Evolutionary conservation across 2,797 vertebrate genomes (phyloP), one percentile per base, ranked within the genome.

Genomic region (Poecilia gillii): DNA sequence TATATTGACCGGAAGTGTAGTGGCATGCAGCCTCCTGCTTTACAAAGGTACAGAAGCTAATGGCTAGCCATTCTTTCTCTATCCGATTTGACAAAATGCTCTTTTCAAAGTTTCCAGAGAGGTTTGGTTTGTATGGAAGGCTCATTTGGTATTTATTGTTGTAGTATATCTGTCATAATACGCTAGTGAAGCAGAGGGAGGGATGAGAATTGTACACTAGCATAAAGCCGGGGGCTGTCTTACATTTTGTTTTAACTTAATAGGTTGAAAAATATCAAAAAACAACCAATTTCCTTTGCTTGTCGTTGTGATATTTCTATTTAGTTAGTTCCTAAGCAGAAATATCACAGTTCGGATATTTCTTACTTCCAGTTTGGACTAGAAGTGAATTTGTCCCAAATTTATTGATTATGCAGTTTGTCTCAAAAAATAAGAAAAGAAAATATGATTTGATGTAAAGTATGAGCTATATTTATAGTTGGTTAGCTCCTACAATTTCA

Each of bases 41-140:
- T 46, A 78, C 73, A 31, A 53, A 81, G 79, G 59, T 36, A 49
- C 80, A 85, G 23, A 76, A 59, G 82, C 88, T 90, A 90, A 79
- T 6, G 12, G 75, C 70, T 81, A 84, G 81, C 51, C 3, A 28
- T 59, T 31, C 36, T 31, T 18, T 80, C 0, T 71, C 3, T 53
- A 23, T 13, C 73, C 45, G 0, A 9, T 33, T 53, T 76, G 2
- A 78, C 45, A 20, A 8, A 47, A 41, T 1, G 20, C 3, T 72
- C 74, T 0, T 55, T 70, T 73, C 14, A 66, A 0, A 47, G 0
- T 7, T 0, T 1, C 1, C 0, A 1, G 1, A 0, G 12, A 0
- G 11, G 0, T 23, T 20, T 45, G 0, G 0, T 62, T 13, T 14
- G 5, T 36, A 6, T 12, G 25, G 0, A 33, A 14, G 0, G 0